Percentiles rank a stretch among this genome's conserved stretches.
phyloP scores from a whole-genome alignment of 2,113 vertebrate genomes.

The Tychaedon coryphoeus region DNA sequence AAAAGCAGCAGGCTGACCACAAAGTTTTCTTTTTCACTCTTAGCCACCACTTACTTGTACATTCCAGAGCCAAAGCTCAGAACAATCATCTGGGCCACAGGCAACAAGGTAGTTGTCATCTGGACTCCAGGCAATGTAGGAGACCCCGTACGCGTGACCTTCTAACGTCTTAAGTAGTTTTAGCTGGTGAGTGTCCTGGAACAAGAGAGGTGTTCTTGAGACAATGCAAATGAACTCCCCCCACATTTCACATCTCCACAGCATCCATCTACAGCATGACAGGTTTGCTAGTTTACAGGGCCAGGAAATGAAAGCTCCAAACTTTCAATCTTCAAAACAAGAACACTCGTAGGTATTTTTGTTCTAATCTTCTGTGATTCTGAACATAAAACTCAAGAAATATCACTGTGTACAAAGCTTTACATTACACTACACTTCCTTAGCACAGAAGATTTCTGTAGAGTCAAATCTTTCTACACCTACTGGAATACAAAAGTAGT shows the following conservation, averaged over 20 bases:
- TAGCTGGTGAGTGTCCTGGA: slow-evolving; percentile 91
- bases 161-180: slow-evolving; percentile 94
- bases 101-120: slow-evolving; percentile 95
- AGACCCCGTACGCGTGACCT: slow-evolving; percentile 95
- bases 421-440: not conserved
- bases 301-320: not conserved
- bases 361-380: not conserved
- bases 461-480: not conserved
- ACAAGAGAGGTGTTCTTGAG: not conserved
- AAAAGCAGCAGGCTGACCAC: not conserved
- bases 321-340: not conserved
- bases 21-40: not conserved
- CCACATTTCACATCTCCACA: not conserved
- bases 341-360: not conserved
- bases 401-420: fast-evolving
- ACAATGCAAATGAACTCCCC: not conserved
- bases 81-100: slow-evolving; percentile 97
- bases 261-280: not conserved
- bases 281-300: not conserved
- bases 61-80: slow-evolving; percentile 98
- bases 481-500: not conserved
- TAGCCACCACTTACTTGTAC: slow-evolving; percentile 82
- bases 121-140: slow-evolving; percentile 97
- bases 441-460: not conserved
- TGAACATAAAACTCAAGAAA: not conserved